Conservation (phyloP, 2,888 invertebrate genomes). For the Rhingia campestris region DNA sequence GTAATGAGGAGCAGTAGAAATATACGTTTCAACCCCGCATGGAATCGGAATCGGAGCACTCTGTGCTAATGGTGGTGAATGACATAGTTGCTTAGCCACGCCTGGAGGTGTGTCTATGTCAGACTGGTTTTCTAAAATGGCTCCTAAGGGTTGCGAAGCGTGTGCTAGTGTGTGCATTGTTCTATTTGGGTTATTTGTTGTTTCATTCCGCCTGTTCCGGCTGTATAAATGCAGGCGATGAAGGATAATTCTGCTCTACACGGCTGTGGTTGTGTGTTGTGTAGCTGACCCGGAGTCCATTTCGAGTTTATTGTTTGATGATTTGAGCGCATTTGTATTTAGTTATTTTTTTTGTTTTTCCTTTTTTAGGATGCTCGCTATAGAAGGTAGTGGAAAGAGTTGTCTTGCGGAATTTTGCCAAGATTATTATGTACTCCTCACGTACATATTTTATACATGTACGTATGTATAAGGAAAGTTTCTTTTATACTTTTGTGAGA, state of each 20-base stretch:
- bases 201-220: conserved; percentile 51
- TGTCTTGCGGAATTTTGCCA: conserved; percentile 61
- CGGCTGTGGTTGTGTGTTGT: conserved; percentile 28
- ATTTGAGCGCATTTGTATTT: conserved; percentile 79
- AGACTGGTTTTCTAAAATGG: conserved; percentile 69
- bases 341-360: conserved; percentile 70
- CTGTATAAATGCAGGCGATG: conserved; percentile 36
- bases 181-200: conserved; percentile 28
- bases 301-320: conserved; percentile 83
- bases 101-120: conserved; percentile 67
- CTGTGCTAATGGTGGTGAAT: conserved; percentile 41
- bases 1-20: conserved; percentile 54
- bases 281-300: conserved; percentile 80
- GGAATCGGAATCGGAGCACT: conserved; percentile 46
- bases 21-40: conserved; percentile 50
- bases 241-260: conserved; percentile 22
- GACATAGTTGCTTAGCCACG: conserved; percentile 56
- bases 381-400: conserved; percentile 47
- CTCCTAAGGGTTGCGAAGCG: conserved; percentile 42
- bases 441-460: conserved; percentile 18
- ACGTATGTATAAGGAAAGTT: neutral
- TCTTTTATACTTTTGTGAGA: conserved; percentile 18
- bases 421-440: conserved; percentile 41
- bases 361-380: conserved; percentile 27
- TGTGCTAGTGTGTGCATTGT: too few species aligned